A percentile compares a stretch with the other conserved stretches of the same genome.
These are phyloP conservation scores for Venustoraphidia nigricollis DNA, from an alignment of 2,888 invertebrate genomes.

Conservation along the genomic window DNA sequence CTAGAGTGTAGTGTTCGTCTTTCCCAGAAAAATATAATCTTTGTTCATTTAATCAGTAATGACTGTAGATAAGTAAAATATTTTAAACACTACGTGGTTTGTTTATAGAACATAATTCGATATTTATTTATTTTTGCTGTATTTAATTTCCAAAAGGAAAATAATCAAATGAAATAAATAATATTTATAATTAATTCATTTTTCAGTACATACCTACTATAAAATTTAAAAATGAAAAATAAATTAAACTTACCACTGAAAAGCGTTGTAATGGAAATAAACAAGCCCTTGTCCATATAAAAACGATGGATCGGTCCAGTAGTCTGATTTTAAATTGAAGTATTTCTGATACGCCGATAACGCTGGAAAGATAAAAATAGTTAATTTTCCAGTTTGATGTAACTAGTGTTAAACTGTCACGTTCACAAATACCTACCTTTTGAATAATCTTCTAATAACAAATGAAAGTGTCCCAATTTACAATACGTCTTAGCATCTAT, in stretches of 20 bases:
- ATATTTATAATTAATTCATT: not conserved
- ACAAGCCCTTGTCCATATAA: slow-evolving; percentile 90
- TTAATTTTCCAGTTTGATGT: not conserved
- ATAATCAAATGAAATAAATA: not conserved
- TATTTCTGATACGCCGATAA: slow-evolving; percentile 96
- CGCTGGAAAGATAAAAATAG: slow-evolving; percentile 42
- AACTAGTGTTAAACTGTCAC: slow-evolving; percentile 7
- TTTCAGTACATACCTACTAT: not conserved
- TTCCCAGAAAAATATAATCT: too few relatives aligned
- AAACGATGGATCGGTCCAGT: slow-evolving; percentile 83
- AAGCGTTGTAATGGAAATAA: slow-evolving; percentile 92
- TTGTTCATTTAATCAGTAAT: too few relatives aligned
- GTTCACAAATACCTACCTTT: slow-evolving; percentile 53
- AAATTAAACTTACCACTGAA: slow-evolving; percentile 70
- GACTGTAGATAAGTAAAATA: too few relatives aligned
- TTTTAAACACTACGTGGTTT: too few relatives aligned
- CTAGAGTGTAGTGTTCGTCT: too few relatives aligned
- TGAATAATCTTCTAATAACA: slow-evolving; percentile 81
- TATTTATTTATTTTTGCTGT: too few relatives aligned
- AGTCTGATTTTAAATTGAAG: slow-evolving; percentile 58
- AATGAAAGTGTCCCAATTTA: slow-evolving; percentile 89
- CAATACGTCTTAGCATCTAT: slow-evolving; percentile 86
- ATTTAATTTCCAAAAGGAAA: too few relatives aligned
- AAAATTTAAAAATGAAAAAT: not conserved
- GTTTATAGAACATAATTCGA: too few relatives aligned